These are phyloP conservation scores for Hypomecis atomaria DNA, from an alignment of 2,888 invertebrate genomes.

Conservation along the genomic window DNA sequence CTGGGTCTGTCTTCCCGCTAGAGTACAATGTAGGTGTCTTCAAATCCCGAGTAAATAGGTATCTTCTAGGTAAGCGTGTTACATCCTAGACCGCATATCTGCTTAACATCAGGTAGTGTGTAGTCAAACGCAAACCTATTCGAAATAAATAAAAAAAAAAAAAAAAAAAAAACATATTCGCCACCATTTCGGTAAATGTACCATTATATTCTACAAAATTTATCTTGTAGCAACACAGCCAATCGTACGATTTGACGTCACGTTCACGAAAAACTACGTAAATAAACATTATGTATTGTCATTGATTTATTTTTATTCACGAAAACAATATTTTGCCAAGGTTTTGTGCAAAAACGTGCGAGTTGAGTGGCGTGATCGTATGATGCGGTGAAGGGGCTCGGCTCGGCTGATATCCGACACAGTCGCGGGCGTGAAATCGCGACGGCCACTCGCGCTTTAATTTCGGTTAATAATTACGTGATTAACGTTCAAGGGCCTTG, in stretches of 20 bases:
- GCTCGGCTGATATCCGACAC: constrained; percentile 2
- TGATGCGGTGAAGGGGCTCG: constrained; percentile 30
- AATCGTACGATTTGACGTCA: constrained; percentile 76
- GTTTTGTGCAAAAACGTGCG: constrained; percentile 27
- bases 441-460: not conserved
- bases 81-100: no score
- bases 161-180: no score
- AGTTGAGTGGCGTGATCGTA: constrained; percentile 34
- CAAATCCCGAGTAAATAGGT: no score
- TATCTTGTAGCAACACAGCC: no score
- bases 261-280: constrained; percentile 24
- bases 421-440: constrained; percentile 14
- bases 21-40: no score
- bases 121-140: no score
- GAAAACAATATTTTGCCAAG: constrained; percentile 43
- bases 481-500: not conserved
- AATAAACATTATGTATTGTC: constrained; percentile 46
- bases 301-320: constrained; percentile 69
- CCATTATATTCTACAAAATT: no score
- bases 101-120: no score
- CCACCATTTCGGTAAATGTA: no score
- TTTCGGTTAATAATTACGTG: constrained; percentile 2
- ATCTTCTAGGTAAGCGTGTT: no score
- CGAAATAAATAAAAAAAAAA: no score
- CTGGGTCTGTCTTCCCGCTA: no score